Evolutionary conservation across 2,113 vertebrate genomes (phyloP).

Genomic region (Zootoca vivipara): DNA sequence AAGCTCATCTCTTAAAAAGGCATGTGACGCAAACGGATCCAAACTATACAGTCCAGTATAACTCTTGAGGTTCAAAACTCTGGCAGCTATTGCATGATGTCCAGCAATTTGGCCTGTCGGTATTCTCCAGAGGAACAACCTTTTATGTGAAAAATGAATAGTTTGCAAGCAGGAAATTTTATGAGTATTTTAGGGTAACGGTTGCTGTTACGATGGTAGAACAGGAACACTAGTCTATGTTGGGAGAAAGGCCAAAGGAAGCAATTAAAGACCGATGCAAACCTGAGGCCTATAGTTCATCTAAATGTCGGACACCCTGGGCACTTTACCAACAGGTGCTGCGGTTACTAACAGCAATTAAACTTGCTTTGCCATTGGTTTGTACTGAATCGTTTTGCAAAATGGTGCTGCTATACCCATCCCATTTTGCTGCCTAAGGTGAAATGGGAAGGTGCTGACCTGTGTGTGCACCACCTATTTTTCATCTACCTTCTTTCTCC

Average conservation of each 20-base stretch:
- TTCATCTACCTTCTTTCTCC: too few relatives aligned
- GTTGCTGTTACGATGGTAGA: neutral
- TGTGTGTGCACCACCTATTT: too few relatives aligned
- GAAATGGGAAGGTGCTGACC: too few relatives aligned
- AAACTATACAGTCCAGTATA: neutral
- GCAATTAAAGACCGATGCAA: neutral
- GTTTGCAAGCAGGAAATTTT: neutral
- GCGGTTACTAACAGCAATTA: neutral
- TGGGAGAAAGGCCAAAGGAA: neutral
- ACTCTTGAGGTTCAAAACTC: neutral
- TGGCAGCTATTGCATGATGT: neutral
- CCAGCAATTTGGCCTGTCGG: slow-evolving; percentile 3
- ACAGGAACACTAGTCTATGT: neutral
- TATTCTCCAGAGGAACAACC: neutral
- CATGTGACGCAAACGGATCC: neutral
- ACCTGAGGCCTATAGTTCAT: neutral
- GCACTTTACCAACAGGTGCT: neutral
- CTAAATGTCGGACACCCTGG: neutral
- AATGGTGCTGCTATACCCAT: neutral
- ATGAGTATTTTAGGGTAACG: neutral
- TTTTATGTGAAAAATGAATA: neutral
- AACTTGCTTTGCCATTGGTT: neutral
- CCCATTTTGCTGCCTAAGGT: too few relatives aligned
- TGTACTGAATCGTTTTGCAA: neutral
- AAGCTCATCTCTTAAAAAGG: neutral